Evolutionary conservation across 2,888 invertebrate species (phyloP).

Genomic region (Pachycephus smyrnensis): DNA sequence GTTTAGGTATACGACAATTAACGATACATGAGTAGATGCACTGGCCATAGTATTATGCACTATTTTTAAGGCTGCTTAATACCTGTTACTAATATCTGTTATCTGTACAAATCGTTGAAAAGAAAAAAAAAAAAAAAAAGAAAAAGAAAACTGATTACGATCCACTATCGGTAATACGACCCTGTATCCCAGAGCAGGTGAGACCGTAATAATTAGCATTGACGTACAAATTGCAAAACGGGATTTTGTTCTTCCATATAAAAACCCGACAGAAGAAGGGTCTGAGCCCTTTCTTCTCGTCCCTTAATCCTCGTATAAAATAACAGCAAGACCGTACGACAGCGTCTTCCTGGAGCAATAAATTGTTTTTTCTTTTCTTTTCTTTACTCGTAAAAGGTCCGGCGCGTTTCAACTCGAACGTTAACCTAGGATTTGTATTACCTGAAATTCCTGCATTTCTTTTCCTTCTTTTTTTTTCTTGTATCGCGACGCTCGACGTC

Average conservation of each 20-base stretch:
- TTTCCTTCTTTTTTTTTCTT: not conserved
- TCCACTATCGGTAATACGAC: not conserved
- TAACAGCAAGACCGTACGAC: not conserved
- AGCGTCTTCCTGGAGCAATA: slow-evolving; percentile 39
- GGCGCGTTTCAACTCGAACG: not conserved
- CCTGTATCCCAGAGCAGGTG: not conserved
- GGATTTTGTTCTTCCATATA: not conserved
- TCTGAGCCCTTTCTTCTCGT: not conserved
- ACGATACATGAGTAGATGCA: slow-evolving; percentile 65
- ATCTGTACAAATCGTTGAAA: slow-evolving; percentile 50
- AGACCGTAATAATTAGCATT: not conserved
- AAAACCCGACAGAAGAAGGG: not conserved
- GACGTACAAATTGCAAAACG: not conserved
- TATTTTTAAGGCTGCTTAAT: slow-evolving; percentile 58
- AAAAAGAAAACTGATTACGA: not conserved
- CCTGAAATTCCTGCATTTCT: slow-evolving; percentile 42
- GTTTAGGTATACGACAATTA: slow-evolving; percentile 65
- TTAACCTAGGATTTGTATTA: slow-evolving; percentile 32
- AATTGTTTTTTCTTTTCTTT: slow-evolving; percentile 44
- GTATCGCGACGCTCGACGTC: not conserved
- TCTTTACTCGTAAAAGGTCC: not conserved
- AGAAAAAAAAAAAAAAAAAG: not conserved
- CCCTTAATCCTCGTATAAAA: not conserved
- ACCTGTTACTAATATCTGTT: slow-evolving; percentile 49
- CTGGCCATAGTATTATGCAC: slow-evolving; percentile 66